Evolutionary conservation across 2,888 invertebrate genomes (phyloP), one percentile per base, ranked within the genome.

Genomic region (Dione juno): DNA sequence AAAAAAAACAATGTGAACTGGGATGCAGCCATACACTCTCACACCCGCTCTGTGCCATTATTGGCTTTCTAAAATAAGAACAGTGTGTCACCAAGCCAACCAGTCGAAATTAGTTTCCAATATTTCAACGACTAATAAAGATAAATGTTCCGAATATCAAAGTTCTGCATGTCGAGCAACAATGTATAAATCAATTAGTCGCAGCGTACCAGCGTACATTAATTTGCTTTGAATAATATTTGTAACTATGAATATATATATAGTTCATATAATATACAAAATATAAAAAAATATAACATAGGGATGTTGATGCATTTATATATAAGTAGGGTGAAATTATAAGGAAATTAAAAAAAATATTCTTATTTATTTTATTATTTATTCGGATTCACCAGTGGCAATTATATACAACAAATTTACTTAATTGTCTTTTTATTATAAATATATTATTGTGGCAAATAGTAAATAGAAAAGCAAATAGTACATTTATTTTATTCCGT

Each of bases 121-220:
- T 57, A 57, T 57, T 40, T 57, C 57, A 57, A 40, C 37, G 57
- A 37, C 57, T 40, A 57, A 57, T 57, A 57, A 37, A 57, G 57
- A 57, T 16, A 57, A 57, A 37, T 57, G 57, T 1, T 16, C 11
- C 37, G 16, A 35, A 57, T 16, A 54, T 37, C 16, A 54, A 54
- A 54, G 35, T 35, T 35, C 53, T 5, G 37, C 11, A 37, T 1
- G 16, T 40, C 16, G 37, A 37, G 16, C 6, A 40, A 37, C 11
- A 40, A 28, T 37, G 37, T 11, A 37, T 57, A 57, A 57, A 57
- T 57, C 57, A 57, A 37, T 40, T 10, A 57, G 57, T 57, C 6
- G 6, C 13, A 16, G 11, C 37, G 37, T 57, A 9, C 35, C n/a
- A n/a, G 9, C 35, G 16, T 57, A 37, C 6, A 35, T 54, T 35